Conservation (phyloP, 1,140 invertebrate species). For the Caenorhabditis briggsae region DNA sequence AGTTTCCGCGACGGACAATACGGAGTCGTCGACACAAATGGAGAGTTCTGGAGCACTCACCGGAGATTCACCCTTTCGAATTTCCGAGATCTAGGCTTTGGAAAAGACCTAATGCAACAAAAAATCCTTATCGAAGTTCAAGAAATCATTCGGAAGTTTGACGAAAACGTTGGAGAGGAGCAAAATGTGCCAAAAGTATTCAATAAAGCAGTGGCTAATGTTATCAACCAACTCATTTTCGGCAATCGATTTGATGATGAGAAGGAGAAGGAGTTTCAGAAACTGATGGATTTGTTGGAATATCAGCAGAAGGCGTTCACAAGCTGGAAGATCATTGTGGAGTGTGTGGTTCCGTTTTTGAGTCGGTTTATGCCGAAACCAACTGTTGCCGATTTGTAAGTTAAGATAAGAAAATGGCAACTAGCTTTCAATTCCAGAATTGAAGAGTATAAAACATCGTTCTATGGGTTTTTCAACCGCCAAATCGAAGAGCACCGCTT, state of each 20-base stretch:
- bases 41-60: conserved; percentile 29
- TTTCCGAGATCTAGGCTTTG: conserved; percentile 27
- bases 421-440: background rate
- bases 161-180: background rate
- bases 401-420: background rate
- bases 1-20: background rate
- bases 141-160: conserved; percentile 9
- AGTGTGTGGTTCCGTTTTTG: background rate
- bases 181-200: conserved; percentile 23
- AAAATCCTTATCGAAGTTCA: conserved; percentile 19
- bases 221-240: conserved; percentile 62
- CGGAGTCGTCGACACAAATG: conserved; percentile 19
- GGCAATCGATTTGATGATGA: conserved; percentile 58
- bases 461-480: conserved; percentile 61
- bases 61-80: background rate
- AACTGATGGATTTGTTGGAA: background rate
- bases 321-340: conserved; percentile 2
- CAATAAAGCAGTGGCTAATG: conserved; percentile 55
- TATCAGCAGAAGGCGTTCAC: conserved; percentile 15
- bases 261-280: background rate
- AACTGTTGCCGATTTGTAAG: conserved; percentile 22
- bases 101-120: conserved; percentile 18
- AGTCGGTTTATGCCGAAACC: background rate
- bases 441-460: conserved; percentile 5
- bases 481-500: conserved; percentile 60